Base-by-base conservation (phyloP, 2,113 vertebrate genomes). In the Panthera tigris region DNA sequence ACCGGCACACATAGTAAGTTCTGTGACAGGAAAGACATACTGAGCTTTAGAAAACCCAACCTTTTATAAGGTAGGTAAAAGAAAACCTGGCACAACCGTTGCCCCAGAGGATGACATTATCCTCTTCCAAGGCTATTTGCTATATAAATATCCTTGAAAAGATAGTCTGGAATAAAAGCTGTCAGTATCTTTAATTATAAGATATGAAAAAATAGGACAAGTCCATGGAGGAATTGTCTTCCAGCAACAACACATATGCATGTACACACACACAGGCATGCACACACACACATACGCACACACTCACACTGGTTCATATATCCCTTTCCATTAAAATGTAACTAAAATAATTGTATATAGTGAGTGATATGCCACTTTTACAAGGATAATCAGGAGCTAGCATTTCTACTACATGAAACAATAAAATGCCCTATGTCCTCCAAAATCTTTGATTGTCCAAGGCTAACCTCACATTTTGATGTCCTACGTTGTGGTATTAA, bases 401-500 rank as follows among this genome's bases (percentile, higher is more conserved):
- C 55, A 41, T 78, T 11, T 78, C 21, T 36, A 52, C 11, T 69
- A 6, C 48, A 61, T 41, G 39, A 78, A 96, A 95, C 8, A 71
- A 39, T 29, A 71, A 88, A 85, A 55, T 93, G 7, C 29, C 36
- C 8, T 1, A 48, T 5, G 23, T 45, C 31, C 27, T 74, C 33
- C 14, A 76, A 73, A 85, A 91, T 63, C 18, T 85, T 78, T 87
- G n/a, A 89, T 21, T 48, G 15, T 71, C 33, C 71, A 57, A 94
- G 81, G 93, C 2, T 7, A 84, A 27, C 7, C 31, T 66, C 23
- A 8, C 29, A 63, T 83, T 71, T 69, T 69, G 19, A 25, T 91
- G 14, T 63, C 50, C 55, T n/a, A 36, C 8, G 1, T 86, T 78
- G 9, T 15, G 5, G 6, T 76, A 11, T 88, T 91, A 86, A 79